Evolutionary conservation across 2,888 invertebrate genomes (phyloP), one percentile per base, ranked within the genome.

Genomic region (Deilephila elpenor): DNA sequence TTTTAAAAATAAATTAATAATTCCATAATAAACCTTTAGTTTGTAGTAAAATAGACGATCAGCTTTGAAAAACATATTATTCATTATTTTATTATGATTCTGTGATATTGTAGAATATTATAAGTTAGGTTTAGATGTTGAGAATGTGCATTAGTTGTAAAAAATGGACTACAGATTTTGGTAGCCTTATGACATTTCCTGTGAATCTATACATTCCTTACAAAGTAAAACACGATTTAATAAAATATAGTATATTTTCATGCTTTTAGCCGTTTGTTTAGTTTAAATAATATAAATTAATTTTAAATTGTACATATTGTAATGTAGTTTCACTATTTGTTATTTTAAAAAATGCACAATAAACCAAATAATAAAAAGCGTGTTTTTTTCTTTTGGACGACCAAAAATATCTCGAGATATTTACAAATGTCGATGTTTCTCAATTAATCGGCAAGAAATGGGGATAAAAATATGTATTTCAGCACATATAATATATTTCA

Each of bases 71-170:
- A 72, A 72, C 62, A 37, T 32, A 61, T 62, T 29, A 67, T 71
- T 59, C 71, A 60, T 51, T 70, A 74, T 70, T 72, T 72, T 78
- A 77, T 79, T 81, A 83, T 86, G 83, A 88, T 88, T 90, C 92
- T 92, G 92, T 92, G 92, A 92, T 92, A 92, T 89, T 89, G 84
- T 89, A 87, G 82, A 81, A 83, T 83, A 77, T 78, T 79, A 72
- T 75, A 75, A 74, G 71, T 34, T 67, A 73, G 67, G 20, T 20
- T 32, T 76, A 77, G 61, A 53, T 51, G 20, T 74, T 71, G 25
- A 62, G 60, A 20, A 72, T 59, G 59, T 20, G 25, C 51, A 51
- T 60, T 51, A 60, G 19, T 53, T 53, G 14, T 71, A 37, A 32
- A 20, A 37, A 60, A 71, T 11, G 6, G 11, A 64, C 20, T 60